Evolutionary conservation across 2,888 invertebrate genomes (phyloP), one percentile per base, ranked within the genome.

Genomic region (Drosophila mimica): DNA sequence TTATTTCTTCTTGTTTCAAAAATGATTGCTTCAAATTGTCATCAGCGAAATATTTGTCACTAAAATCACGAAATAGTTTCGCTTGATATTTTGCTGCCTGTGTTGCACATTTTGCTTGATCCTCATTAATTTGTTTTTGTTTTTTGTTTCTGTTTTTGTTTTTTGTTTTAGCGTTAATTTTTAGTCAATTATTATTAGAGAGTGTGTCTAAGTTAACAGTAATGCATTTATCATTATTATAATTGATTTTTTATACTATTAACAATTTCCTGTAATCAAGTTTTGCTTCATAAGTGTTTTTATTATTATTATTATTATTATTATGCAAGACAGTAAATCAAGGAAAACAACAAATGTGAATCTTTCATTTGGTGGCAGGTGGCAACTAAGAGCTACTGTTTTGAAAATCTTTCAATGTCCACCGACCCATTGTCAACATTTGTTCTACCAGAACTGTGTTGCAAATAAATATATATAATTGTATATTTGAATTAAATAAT

Each of bases 1-100:
- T 76, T 77, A 46, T 46, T 15, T 76, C 79, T 78, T 80, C 81
- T 81, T 90, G 80, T 74, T 87, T 91, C 87, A 90, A 91, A 88
- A 91, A 91, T 91, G 91, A 91, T 91, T 91, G 91, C 92, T 91
- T 92, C 89, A 85, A 92, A 91, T 90, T 91, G 91, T 90, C 92
- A 81, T 89, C 92, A 92, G 91, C 91, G 91, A 91, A 91, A 91
- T 91, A 91, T 91, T 91, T 91, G 91, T 88, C 91, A 87, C 84
- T 90, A 87, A 85, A 92, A 91, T 91, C 92, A 92, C 91, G 89
- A 91, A 92, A 91, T 88, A 90, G 90, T 84, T 89, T 90, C 91
- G 91, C 91, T 82, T 85, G 82, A 90, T 87, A 90, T 84, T 74
- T 77, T 73, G 59, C 68, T 75, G 73, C 68, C 71, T 79, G 70